Conservation (phyloP, 2,888 invertebrate species). For the Gnatocerus cornutus region DNA sequence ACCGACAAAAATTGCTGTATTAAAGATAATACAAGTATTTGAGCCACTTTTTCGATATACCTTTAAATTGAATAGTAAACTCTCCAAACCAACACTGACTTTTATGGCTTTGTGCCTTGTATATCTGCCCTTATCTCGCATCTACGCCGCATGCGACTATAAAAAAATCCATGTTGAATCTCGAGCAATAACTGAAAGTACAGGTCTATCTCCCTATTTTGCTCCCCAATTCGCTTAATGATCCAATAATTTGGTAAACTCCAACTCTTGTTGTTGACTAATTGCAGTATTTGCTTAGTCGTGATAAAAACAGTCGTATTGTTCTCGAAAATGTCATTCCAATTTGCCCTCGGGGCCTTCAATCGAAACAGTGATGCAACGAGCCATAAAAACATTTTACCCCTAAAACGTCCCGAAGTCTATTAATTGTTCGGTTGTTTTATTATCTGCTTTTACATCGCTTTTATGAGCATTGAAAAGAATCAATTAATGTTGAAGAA, state of each 20-base stretch:
- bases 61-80: background rate
- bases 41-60: background rate
- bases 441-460: constrained; percentile 23
- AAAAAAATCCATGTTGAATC: constrained; percentile 4
- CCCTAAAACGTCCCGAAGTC: constrained; percentile 30
- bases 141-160: background rate
- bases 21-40: no score
- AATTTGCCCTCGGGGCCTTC: constrained; percentile 23
- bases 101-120: constrained; percentile 2
- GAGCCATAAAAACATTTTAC: constrained; percentile 25
- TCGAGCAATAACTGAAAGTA: constrained; percentile 2
- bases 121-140: background rate
- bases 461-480: constrained; percentile 33
- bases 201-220: background rate
- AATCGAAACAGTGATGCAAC: constrained; percentile 35
- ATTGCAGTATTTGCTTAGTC: constrained; percentile 21
- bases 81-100: background rate
- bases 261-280: constrained; percentile 1
- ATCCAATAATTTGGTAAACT: background rate
- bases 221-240: background rate
- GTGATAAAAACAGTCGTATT: constrained; percentile 15
- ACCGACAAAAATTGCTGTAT: background rate
- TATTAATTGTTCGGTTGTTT: constrained; percentile 39
- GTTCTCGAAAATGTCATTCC: constrained; percentile 25
- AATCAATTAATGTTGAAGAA: constrained; percentile 40